Evolutionary conservation across 2,113 vertebrate genomes (phyloP).

Genomic region (Helogale parvula): DNA sequence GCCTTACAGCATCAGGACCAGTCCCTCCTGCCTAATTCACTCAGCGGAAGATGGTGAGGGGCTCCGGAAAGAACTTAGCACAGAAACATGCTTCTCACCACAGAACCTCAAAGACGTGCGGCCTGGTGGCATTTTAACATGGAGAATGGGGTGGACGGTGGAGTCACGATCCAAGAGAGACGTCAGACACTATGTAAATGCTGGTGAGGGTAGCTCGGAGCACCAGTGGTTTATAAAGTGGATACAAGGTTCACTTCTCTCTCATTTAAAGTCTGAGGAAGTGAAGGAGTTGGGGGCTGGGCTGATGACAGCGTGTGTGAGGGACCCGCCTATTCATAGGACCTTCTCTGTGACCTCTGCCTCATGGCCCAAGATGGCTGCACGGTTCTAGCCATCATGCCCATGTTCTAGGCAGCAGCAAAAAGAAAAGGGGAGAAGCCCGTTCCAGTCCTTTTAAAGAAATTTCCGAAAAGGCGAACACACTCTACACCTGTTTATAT

Average conservation of each 20-base stretch:
- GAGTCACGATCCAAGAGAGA: not conserved
- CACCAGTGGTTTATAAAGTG: not conserved
- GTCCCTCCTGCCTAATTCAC: not conserved
- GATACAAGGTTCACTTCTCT: not conserved
- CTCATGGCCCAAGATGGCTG: not conserved
- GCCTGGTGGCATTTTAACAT: not conserved
- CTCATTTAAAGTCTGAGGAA: not conserved
- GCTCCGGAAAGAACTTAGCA: not conserved
- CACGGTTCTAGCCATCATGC: not conserved
- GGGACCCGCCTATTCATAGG: not conserved
- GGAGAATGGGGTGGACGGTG: not conserved
- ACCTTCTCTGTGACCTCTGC: not conserved
- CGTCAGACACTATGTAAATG: not conserved
- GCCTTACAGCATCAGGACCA: not conserved
- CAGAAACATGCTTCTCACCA: not conserved
- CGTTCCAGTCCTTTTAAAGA: not conserved
- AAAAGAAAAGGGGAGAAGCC: not conserved
- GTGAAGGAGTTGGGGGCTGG: too few species aligned
- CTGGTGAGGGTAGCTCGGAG: not conserved
- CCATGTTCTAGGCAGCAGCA: not conserved
- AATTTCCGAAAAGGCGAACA: not conserved
- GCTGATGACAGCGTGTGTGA: not conserved
- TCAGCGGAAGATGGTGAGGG: fast-evolving
- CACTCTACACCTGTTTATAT: fast-evolving
- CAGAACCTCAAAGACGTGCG: not conserved